Conservation (phyloP, 1,140 invertebrate genomes). For the Achatina immaculata region DNA sequence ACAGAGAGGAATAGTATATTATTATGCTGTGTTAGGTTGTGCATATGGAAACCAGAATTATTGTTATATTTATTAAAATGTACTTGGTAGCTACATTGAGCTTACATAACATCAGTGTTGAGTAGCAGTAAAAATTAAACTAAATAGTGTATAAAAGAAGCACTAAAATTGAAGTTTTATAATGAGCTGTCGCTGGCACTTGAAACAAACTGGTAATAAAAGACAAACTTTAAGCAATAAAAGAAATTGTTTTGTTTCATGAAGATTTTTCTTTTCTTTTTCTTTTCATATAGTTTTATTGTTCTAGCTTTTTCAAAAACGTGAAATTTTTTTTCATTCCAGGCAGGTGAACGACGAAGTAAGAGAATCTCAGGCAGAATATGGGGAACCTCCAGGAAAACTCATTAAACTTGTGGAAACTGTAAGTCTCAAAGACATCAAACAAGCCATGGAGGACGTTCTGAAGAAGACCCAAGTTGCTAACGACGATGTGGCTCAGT, state of each 20-base stretch:
- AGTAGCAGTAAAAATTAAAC: no score
- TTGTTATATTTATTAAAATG: no score
- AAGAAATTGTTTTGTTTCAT: not conserved
- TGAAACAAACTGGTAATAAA: not conserved
- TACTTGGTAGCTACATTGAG: no score
- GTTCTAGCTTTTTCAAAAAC: no score
- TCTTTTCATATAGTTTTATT: no score
- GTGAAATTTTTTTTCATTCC: conserved; percentile 1
- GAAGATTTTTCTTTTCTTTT: not conserved
- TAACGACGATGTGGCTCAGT: conserved; percentile 3
- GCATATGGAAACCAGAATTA: no score
- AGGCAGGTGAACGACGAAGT: not conserved
- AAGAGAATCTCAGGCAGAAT: not conserved
- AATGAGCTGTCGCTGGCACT: not conserved
- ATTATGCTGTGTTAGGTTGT: no score
- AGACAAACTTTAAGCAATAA: not conserved
- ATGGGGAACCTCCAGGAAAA: conserved; percentile 2
- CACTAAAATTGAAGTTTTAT: no score
- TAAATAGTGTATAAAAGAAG: no score
- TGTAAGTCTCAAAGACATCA: not conserved
- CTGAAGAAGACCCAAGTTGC: not conserved
- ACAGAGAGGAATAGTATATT: no score
- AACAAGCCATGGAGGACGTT: conserved; percentile 10
- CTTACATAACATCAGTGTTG: no score
- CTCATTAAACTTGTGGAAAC: not conserved